phyloP scores from a whole-genome alignment of 2,888 invertebrate species.

The Scrobipalpa costella region DNA sequence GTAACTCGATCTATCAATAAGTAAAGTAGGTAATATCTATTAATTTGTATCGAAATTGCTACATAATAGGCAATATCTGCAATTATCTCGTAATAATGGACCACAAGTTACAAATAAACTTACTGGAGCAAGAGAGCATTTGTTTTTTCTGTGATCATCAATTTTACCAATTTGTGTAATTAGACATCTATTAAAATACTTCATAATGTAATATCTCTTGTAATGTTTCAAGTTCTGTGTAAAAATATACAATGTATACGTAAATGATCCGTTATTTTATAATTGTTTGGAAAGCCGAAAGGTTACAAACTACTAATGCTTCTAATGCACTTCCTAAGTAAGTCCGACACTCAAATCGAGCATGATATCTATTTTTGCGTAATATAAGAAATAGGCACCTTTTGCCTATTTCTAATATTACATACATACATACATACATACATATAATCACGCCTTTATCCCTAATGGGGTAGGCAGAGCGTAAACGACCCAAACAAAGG shows the following conservation, averaged over 20 bases:
- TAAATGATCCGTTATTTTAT: background rate
- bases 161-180: slow-evolving; percentile 9
- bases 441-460: too few relatives aligned
- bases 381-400: too few relatives aligned
- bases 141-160: background rate
- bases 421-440: too few relatives aligned
- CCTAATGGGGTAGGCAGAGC: too few relatives aligned
- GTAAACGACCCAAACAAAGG: too few relatives aligned
- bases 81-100: background rate
- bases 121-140: background rate
- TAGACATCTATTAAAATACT: slow-evolving; percentile 2
- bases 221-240: background rate
- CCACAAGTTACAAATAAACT: slow-evolving; percentile 17
- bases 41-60: slow-evolving; percentile 9
- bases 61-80: background rate
- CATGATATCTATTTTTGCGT: too few relatives aligned
- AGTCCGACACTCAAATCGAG: too few relatives aligned
- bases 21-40: background rate
- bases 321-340: too few relatives aligned
- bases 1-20: background rate
- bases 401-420: too few relatives aligned
- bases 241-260: background rate
- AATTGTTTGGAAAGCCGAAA: background rate
- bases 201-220: background rate
- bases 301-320: too few relatives aligned